A percentile compares a stretch with the other conserved stretches of the same genome.
Conservation (phyloP, 2,888 invertebrate genomes). For the Steinernema carpocapsae region DNA sequence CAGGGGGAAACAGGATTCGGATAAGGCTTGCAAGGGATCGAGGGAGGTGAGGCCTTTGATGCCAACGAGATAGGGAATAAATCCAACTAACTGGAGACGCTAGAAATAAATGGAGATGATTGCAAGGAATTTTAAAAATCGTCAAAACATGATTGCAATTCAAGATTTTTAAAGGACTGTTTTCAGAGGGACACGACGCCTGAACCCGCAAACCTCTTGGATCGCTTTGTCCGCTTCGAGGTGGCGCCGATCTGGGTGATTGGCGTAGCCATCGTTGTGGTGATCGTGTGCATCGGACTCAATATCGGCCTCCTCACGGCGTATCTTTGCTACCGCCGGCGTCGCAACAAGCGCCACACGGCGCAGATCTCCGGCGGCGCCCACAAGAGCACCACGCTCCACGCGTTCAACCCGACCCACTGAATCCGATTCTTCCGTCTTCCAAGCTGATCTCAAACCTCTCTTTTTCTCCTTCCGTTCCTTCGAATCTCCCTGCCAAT, state of each 20-base stretch:
- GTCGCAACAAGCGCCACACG: constrained; percentile 52
- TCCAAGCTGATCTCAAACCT: constrained; percentile 24
- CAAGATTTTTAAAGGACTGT: too few species aligned
- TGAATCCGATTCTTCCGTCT: neutral
- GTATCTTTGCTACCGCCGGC: constrained; percentile 60
- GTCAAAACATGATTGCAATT: too few species aligned
- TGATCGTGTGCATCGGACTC: constrained; percentile 60
- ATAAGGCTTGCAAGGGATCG: too few species aligned
- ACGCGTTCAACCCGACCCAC: constrained; percentile 58
- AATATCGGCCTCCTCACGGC: constrained; percentile 56
- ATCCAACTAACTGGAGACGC: too few species aligned
- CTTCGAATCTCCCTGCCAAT: constrained; percentile 21
- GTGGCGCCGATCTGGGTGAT: constrained; percentile 61
- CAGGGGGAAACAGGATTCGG: too few species aligned
- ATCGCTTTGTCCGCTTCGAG: constrained; percentile 36
- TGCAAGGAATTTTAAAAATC: too few species aligned
- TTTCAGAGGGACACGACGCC: constrained; percentile 14
- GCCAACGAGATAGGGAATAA: too few species aligned
- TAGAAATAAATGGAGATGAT: too few species aligned
- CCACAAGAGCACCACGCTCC: constrained; percentile 59
- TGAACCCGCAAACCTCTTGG: neutral
- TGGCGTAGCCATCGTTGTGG: constrained; percentile 60
- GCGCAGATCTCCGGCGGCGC: constrained; percentile 53
- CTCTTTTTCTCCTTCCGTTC: neutral
- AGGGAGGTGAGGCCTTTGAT: too few species aligned